Conservation (phyloP, 2,113 vertebrate species). For the Pseudorectes ferrugineus region DNA sequence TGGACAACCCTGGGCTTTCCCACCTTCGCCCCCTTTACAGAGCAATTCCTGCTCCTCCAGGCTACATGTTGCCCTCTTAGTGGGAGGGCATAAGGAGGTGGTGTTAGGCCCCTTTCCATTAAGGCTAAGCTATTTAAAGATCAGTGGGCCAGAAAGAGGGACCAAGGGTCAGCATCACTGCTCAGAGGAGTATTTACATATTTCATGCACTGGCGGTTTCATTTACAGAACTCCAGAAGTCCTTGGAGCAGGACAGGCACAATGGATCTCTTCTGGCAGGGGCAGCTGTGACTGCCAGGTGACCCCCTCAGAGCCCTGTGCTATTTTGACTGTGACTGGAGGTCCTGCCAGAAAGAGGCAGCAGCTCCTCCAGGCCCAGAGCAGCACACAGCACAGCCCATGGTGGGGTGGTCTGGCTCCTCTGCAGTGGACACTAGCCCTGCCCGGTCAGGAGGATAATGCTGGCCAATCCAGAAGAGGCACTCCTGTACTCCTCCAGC, state of each 20-base stretch:
- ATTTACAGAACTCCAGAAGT: neutral
- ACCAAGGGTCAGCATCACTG: neutral
- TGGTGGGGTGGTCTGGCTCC: neutral
- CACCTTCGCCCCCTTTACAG: neutral
- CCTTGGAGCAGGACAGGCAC: neutral
- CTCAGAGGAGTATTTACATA: neutral
- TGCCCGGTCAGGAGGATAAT: neutral
- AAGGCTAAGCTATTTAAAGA: neutral
- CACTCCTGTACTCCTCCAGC: neutral
- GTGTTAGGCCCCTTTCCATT: neutral
- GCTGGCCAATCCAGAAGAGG: neutral
- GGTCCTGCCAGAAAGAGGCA: neutral
- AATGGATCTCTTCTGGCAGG: neutral
- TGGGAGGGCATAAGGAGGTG: neutral
- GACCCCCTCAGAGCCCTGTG: neutral
- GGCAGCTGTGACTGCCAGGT: neutral
- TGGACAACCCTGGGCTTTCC: neutral
- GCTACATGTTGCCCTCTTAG: neutral
- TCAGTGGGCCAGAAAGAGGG: neutral
- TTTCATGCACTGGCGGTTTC: neutral
- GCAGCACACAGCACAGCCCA: accelerated
- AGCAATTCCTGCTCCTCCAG: neutral
- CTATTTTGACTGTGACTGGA: neutral
- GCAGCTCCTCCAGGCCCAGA: neutral
- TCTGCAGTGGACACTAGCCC: neutral